Conservation (phyloP, 2,113 vertebrate species). For the Thermophis baileyi region DNA sequence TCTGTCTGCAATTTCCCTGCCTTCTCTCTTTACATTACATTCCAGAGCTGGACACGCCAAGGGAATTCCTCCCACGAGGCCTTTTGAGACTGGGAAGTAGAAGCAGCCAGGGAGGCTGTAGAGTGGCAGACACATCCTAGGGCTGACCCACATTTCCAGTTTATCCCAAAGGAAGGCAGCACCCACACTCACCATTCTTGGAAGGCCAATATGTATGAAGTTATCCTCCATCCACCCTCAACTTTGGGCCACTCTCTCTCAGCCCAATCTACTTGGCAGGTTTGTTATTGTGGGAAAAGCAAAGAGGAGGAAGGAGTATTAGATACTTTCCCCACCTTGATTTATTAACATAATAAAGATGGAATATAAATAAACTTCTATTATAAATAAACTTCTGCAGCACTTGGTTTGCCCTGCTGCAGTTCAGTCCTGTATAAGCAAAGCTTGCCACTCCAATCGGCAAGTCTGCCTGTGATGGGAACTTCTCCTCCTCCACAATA, state of each 20-base stretch:
- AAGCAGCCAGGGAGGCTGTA: background rate
- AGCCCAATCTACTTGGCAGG: background rate
- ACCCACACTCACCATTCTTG: background rate
- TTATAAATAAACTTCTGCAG: background rate
- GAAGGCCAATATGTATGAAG: background rate
- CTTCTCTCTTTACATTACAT: background rate
- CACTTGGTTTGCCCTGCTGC: background rate
- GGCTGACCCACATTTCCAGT: background rate
- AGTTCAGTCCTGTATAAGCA: background rate
- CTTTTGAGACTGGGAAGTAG: background rate
- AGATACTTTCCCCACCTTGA: background rate
- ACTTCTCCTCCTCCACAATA: background rate
- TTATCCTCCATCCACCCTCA: background rate
- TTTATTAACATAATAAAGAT: background rate
- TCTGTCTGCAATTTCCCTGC: background rate
- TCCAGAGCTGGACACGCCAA: background rate
- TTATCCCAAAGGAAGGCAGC: background rate
- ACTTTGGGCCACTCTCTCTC: background rate
- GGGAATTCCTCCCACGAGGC: background rate
- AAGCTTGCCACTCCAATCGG: background rate
- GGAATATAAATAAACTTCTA: background rate
- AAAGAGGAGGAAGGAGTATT: background rate
- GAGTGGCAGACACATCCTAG: background rate
- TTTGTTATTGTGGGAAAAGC: background rate
- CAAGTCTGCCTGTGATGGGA: background rate